Base-by-base conservation (phyloP, 1,140 invertebrate species). In the Drosophila kurseongensis region DNA sequence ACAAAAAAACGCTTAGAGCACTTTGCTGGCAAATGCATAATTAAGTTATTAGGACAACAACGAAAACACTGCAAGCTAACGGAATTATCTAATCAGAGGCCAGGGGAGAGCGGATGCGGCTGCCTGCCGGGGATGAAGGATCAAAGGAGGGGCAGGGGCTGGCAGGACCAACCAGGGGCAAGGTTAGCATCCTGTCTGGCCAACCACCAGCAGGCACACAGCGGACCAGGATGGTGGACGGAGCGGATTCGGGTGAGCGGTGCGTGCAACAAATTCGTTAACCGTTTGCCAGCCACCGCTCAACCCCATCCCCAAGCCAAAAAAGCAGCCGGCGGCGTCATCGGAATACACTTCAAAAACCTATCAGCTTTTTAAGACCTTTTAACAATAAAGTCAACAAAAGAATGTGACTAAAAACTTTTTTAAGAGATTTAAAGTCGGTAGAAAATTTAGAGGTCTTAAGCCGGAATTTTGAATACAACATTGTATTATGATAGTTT, bases 11-110 rank as follows among this genome's bases (percentile, higher is more conserved):
- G 75, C 63, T 88, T 82, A 48, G 67, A 72, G 75, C 73, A 86
- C 81, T 78, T 81, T 78, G 55, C 78, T 56, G 71, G 75, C 79
- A 88, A 72, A 88, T 86, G 41, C 62, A 86, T 83, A 89, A 88
- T 89, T 82, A 88, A 88, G 84, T 88, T 88, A 88, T 86, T 85
- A 63, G 48, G 36, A 74, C 57, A 71, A 63, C 67, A 86, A 78
- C 59, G 69, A 63, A 59, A 65, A 66, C 41, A 72, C 59, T 79
- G 59, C 78, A 73, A 75, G 83, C 67, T 89, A 89, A 88, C 84
- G 51, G 45, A 73, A 83, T 88, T 88, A 88, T 77, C 83, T 88
- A 88, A 88, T 57, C 69, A 57, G 60, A n/a, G 47, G 45, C 23
- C 9, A 42, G 27, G 23, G 50, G 36, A 16, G 44, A 52, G 62